Evolutionary conservation across 2,888 invertebrate genomes (phyloP).

Genomic region (Drosophila prostipennis): DNA sequence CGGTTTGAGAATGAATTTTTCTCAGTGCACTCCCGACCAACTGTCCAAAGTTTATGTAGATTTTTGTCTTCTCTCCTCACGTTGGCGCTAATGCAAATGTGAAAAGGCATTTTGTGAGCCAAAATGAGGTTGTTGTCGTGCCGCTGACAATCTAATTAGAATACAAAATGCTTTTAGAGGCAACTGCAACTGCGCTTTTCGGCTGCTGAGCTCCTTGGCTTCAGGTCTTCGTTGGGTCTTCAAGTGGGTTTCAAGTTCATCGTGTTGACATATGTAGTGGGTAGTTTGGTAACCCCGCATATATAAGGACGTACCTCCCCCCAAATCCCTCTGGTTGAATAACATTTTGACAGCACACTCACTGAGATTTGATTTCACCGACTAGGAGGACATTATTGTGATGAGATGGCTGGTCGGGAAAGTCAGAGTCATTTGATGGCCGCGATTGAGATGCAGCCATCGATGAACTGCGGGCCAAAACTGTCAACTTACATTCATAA

Average conservation of each 20-base stretch:
- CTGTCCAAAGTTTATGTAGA: slow-evolving; percentile 59
- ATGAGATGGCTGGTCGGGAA: slow-evolving; percentile 47
- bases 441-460: slow-evolving; percentile 49
- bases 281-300: slow-evolving; percentile 28
- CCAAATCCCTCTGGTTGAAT: slow-evolving; percentile 10
- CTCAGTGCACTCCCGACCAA: slow-evolving; percentile 13
- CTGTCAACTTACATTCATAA: slow-evolving; percentile 69
- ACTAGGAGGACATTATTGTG: slow-evolving; percentile 44
- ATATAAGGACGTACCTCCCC: neutral
- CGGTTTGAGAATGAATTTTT: neutral
- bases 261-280: slow-evolving; percentile 77
- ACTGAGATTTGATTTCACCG: slow-evolving; percentile 26
- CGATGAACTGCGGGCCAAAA: slow-evolving; percentile 63
- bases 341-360: slow-evolving; percentile 39
- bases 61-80: slow-evolving; percentile 69
- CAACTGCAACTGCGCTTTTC: slow-evolving; percentile 27
- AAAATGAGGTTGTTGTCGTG: slow-evolving; percentile 83
- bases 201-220: slow-evolving; percentile 21
- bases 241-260: slow-evolving; percentile 74
- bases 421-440: slow-evolving; percentile 51
- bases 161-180: slow-evolving; percentile 79
- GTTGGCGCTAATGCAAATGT: slow-evolving; percentile 81
- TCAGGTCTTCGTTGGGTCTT: slow-evolving; percentile 13
- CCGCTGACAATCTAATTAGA: slow-evolving; percentile 84
- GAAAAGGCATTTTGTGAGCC: slow-evolving; percentile 71